Conservation (phyloP, 2,797 vertebrate species). For the Numenius phaeopus region DNA sequence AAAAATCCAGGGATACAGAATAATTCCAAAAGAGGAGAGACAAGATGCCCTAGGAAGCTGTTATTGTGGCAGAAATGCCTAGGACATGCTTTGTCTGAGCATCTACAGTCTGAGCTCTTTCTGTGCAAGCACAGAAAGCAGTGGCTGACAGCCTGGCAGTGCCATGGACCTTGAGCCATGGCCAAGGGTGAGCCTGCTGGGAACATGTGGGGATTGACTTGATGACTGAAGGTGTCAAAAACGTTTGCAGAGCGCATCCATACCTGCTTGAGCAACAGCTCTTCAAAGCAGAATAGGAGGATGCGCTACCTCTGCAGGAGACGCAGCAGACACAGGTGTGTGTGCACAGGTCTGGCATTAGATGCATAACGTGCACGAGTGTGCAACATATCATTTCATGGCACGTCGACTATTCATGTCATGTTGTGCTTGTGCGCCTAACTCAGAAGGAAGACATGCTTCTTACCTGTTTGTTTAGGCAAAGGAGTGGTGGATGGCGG, state of each 20-base stretch:
- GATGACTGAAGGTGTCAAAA: background rate
- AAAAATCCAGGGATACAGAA: background rate
- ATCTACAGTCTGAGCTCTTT: background rate
- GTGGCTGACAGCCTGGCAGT: accelerated
- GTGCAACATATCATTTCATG: accelerated
- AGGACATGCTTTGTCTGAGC: background rate
- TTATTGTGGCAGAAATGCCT: background rate
- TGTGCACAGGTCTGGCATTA: background rate
- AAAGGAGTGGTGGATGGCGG: background rate
- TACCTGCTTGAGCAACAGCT: background rate
- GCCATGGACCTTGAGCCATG: background rate
- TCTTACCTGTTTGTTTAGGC: background rate
- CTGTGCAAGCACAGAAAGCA: accelerated
- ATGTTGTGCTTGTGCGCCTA: background rate
- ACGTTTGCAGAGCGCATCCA: background rate
- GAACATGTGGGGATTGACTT: accelerated
- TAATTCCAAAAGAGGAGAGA: background rate
- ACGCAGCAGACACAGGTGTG: too few species aligned
- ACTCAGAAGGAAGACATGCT: background rate
- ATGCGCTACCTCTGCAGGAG: background rate
- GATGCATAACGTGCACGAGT: accelerated
- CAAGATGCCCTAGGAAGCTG: background rate
- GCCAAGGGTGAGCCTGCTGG: background rate
- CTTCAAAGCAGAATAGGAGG: background rate
- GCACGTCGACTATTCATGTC: accelerated